Percentiles rank a stretch among this genome's conserved stretches.
phyloP scores from a whole-genome alignment of 2,888 invertebrate species.

The Julus scanicus region DNA sequence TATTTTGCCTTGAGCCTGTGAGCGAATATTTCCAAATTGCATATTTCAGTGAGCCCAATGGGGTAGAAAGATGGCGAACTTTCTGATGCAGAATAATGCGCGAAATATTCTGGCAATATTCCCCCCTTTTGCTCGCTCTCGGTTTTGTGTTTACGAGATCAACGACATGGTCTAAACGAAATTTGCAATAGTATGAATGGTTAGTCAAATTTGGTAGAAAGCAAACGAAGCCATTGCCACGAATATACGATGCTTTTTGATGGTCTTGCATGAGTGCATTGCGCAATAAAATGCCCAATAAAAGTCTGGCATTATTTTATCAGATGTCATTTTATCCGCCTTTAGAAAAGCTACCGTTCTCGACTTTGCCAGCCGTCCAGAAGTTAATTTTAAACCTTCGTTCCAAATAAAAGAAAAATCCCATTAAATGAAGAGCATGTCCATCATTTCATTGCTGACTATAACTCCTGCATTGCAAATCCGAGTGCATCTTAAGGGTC shows the following conservation, averaged over 20 bases:
- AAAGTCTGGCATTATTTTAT: conserved; percentile 36
- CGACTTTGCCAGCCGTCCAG: not conserved
- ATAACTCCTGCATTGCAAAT: conserved; percentile 22
- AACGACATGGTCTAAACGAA: conserved; percentile 9
- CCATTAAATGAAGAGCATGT: conserved; percentile 5
- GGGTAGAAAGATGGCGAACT: not conserved
- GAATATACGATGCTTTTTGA: not conserved
- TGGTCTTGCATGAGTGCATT: not conserved
- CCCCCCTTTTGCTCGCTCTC: not conserved
- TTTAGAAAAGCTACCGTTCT: not conserved
- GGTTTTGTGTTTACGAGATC: not conserved
- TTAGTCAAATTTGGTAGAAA: conserved; percentile 10
- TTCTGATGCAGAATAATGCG: conserved; percentile 22
- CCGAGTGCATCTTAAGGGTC: not conserved
- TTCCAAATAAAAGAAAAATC: not conserved
- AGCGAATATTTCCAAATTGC: conserved; percentile 27
- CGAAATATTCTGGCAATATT: not conserved
- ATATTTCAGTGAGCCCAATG: conserved; percentile 30
- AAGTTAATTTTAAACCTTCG: not conserved
- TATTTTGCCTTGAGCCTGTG: not conserved
- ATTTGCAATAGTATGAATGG: conserved; percentile 19
- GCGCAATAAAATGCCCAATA: conserved; percentile 15
- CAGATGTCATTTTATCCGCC: conserved; percentile 8
- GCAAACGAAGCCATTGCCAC: not conserved
- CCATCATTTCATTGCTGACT: not conserved